A percentile compares a stretch with the other conserved stretches of the same genome.
These are phyloP conservation scores for Sebastes minor DNA, from an alignment of 2,797 vertebrate genomes.

Conservation along the genomic window DNA sequence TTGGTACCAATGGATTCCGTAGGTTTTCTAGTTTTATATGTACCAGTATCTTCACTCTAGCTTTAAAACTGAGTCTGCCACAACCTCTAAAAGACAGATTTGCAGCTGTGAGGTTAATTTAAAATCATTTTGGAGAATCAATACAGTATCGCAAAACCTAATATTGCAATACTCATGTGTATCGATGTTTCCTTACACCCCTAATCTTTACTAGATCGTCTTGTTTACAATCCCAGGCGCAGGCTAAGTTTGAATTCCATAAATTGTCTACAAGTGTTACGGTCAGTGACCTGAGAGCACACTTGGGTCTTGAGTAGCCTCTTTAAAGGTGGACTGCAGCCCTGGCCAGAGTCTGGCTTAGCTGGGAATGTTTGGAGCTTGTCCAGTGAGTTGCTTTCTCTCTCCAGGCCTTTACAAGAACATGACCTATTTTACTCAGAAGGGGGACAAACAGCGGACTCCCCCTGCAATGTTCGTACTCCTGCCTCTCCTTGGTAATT, in stretches of 20 bases:
- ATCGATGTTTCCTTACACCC: too few species aligned
- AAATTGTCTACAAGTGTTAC: not conserved
- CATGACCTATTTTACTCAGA: constrained; percentile 59
- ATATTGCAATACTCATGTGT: too few species aligned
- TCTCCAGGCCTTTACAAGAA: constrained; percentile 36
- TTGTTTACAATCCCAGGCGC: not conserved
- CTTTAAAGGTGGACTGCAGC: constrained; percentile 15
- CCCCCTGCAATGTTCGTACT: not conserved
- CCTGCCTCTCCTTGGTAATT: not conserved
- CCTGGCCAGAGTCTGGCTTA: constrained; percentile 10
- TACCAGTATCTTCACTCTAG: too few species aligned
- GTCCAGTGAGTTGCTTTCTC: constrained; percentile 31
- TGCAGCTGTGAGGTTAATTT: too few species aligned
- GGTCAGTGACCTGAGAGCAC: constrained; percentile 24
- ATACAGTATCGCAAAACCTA: too few species aligned
- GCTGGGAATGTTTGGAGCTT: constrained; percentile 26
- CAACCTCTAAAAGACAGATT: too few species aligned
- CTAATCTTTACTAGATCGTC: not conserved
- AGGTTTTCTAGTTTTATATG: too few species aligned
- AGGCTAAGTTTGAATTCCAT: not conserved
- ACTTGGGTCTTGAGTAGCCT: constrained; percentile 13
- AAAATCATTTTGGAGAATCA: too few species aligned
- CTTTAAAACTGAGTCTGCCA: too few species aligned
- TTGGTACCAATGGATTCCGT: too few species aligned
- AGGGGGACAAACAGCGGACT: constrained; percentile 7